phyloP scores from a whole-genome alignment of 2,888 invertebrate species.

The Siphlonurus alternatus region DNA sequence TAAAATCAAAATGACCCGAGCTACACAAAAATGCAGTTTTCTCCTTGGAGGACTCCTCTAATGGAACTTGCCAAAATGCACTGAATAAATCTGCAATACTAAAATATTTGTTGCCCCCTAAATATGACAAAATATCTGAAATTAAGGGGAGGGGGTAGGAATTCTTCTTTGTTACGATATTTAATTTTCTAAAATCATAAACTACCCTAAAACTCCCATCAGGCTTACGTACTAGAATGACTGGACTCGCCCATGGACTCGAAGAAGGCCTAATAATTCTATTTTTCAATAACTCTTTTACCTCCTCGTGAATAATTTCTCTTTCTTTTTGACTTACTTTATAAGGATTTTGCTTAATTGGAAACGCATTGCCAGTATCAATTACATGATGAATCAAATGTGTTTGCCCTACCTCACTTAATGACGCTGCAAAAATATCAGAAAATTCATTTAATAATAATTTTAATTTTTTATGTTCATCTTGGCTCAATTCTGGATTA shows the following conservation, averaged over 20 bases:
- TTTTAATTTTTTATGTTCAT: too few species aligned
- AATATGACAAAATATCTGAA: not conserved
- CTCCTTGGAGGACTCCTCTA: not conserved
- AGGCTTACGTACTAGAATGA: not conserved
- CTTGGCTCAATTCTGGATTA: too few species aligned
- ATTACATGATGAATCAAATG: not conserved
- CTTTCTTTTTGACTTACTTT: not conserved
- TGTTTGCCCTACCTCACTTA: not conserved
- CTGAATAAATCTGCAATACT: not conserved
- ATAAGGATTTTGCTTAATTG: not conserved
- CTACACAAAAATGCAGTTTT: not conserved
- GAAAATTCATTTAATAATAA: too few species aligned
- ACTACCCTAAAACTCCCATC: not conserved
- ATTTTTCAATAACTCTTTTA: too few species aligned
- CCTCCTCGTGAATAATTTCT: too few species aligned
- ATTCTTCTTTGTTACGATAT: not conserved
- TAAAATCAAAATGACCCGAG: not conserved
- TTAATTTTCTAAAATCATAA: not conserved
- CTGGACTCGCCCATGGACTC: not conserved
- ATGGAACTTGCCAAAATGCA: not conserved
- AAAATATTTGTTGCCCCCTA: not conserved
- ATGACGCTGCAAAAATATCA: too few species aligned
- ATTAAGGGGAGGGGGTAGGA: not conserved
- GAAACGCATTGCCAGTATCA: not conserved
- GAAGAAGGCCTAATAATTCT: not conserved